Base-by-base conservation (phyloP, 2,797 vertebrate genomes). In the Potorous gilbertii region DNA sequence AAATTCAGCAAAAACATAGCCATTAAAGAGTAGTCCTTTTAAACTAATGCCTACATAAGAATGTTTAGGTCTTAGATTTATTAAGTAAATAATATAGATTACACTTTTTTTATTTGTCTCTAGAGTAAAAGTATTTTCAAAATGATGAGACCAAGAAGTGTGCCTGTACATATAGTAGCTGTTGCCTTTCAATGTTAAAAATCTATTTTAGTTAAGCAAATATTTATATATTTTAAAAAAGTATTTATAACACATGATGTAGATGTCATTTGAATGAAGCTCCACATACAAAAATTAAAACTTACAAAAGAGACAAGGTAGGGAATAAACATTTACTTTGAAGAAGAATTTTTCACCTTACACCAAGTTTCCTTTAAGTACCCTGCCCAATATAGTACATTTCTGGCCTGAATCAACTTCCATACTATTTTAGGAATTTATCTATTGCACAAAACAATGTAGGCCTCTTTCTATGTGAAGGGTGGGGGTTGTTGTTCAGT, bases 231-330 rank as follows among this genome's bases (percentile, higher is more conserved):
- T 52, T 52, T 52, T 52, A 9, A 52, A 52, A 52, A 52, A 52
- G 52, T 6, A 52, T 52, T 52, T 52, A 52, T 40, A 46, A 81
- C 40, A 87, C 46, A 11, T 56, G 90, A 93, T 90, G 1, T 89
- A 95, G 90, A 29, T 91, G 87, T 95, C 96, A 3, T 31, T 95
- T 94, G 92, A 94, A 96, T 54, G 96, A 93, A 95, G 95, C 1
- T 56, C 3, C 12, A 8, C 59, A 24, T 91, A 28, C 90, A 92
- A 95, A 92, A 95, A 59, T 92, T 4, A 90, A 52, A 93, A 74
- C 91, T 95, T 92, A 28, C 28, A 93, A 96, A 95, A 90, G 54
- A 31, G 89, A 97, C 57, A 21, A 56, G 81, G n/a, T 34, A 93
- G 28, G 90, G 46, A 81, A 62, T 92, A 28, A 96, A 74, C 34